Percentiles rank a stretch among this genome's conserved stretches.
Conservation (phyloP, 2,113 vertebrate genomes). For the Proterorhinus semilunaris region DNA sequence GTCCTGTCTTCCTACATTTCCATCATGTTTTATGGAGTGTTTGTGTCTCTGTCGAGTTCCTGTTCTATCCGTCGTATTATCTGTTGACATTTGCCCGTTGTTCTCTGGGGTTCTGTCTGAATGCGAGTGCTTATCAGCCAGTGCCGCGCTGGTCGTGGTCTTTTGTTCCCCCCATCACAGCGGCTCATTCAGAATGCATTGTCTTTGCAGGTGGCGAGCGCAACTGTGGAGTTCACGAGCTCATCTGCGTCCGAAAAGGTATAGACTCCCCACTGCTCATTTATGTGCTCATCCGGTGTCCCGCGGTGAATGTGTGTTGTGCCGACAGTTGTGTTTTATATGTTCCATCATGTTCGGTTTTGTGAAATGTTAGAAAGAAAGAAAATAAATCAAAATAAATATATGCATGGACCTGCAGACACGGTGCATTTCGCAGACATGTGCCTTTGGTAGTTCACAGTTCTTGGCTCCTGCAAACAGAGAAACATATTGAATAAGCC, state of each 20-base stretch:
- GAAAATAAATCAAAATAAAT: too few species aligned
- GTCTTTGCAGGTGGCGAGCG: slow-evolving; percentile 91
- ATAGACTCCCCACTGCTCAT: slow-evolving; percentile 50
- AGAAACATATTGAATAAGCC: too few species aligned
- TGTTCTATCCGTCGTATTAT: background rate
- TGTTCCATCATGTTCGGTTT: background rate
- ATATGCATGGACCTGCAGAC: too few species aligned
- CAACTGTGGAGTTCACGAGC: slow-evolving; percentile 96
- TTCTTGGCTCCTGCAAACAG: too few species aligned
- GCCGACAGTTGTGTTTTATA: background rate
- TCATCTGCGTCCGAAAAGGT: slow-evolving; percentile 99
- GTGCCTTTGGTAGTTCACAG: too few species aligned
- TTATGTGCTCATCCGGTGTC: background rate
- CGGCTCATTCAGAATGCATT: slow-evolving; percentile 70
- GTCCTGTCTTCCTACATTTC: background rate
- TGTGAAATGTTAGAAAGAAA: background rate
- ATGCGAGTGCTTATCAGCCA: slow-evolving; percentile 16
- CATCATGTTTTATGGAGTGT: background rate
- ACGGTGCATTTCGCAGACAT: too few species aligned
- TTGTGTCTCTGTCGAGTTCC: slow-evolving; percentile 11
- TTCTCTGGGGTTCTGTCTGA: background rate
- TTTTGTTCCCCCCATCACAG: slow-evolving; percentile 33
- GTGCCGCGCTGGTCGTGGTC: slow-evolving; percentile 15
- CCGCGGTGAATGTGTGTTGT: background rate
- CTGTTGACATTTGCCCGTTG: slow-evolving; percentile 9